phyloP scores from a whole-genome alignment of 1,140 invertebrate species.

The Fragariocoptes setiger region DNA sequence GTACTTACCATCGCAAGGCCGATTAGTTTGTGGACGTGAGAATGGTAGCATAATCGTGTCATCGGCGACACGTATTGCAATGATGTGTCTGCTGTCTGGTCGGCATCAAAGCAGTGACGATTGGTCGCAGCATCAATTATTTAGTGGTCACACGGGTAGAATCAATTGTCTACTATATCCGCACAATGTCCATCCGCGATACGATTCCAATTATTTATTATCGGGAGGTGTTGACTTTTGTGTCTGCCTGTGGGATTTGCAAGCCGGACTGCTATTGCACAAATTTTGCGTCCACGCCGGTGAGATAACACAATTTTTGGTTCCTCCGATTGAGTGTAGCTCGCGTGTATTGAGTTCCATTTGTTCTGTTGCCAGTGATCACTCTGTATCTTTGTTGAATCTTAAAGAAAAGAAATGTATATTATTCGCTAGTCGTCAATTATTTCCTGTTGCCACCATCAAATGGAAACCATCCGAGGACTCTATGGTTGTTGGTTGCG shows the following conservation, averaged over 20 bases:
- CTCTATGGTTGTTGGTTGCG: slow-evolving; percentile 89
- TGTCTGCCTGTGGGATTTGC: slow-evolving; percentile 85
- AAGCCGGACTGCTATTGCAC: slow-evolving; percentile 54
- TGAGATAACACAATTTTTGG: slow-evolving; percentile 46
- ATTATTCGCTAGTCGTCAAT: slow-evolving; percentile 67
- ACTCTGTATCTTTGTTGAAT: slow-evolving; percentile 74
- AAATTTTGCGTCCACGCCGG: slow-evolving; percentile 81
- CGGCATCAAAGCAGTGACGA: slow-evolving; percentile 57
- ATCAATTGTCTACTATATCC: slow-evolving; percentile 88
- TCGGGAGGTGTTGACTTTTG: slow-evolving; percentile 92
- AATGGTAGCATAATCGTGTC: slow-evolving; percentile 91
- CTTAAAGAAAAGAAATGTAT: slow-evolving; percentile 77
- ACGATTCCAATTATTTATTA: slow-evolving; percentile 60
- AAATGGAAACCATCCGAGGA: slow-evolving; percentile 92
- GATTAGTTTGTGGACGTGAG: slow-evolving; percentile 66
- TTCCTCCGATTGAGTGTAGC: slow-evolving; percentile 66
- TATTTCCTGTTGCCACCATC: slow-evolving; percentile 78
- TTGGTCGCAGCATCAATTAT: slow-evolving; percentile 57
- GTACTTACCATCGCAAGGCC: slow-evolving; percentile 64
- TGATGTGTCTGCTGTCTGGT: slow-evolving; percentile 64
- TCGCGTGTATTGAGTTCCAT: slow-evolving; percentile 70
- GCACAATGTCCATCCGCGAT: slow-evolving; percentile 58
- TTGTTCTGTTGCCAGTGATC: slow-evolving; percentile 83
- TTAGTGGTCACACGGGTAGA: slow-evolving; percentile 59
- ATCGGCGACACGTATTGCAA: slow-evolving; percentile 73